phyloP scores from a whole-genome alignment of 2,797 vertebrate species.

The Paedocypris micromegethes region DNA sequence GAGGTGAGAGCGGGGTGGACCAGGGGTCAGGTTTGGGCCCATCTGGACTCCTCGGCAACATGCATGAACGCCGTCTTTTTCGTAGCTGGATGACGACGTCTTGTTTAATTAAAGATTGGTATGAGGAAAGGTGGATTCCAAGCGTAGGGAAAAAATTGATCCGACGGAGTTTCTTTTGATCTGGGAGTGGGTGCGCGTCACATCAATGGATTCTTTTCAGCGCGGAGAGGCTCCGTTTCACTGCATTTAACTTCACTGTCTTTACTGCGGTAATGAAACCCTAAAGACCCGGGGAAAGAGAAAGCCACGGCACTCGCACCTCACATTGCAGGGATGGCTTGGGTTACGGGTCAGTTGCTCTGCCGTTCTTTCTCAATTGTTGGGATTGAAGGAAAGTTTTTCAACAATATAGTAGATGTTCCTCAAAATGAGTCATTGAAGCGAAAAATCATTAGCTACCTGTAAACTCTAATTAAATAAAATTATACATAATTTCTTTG shows the following conservation, averaged over 20 bases:
- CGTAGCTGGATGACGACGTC: conserved; percentile 42
- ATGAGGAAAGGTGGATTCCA: conserved; percentile 39
- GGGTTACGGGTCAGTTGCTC: conserved; percentile 4
- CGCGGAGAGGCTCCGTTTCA: conserved; percentile 40
- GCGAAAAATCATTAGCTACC: no score
- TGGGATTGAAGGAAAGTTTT: background rate
- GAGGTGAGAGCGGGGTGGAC: background rate
- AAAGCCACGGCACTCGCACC: background rate
- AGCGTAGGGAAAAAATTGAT: conserved; percentile 23
- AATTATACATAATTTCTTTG: no score
- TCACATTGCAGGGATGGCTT: conserved; percentile 8
- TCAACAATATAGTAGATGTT: background rate
- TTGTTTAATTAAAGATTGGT: conserved; percentile 49
- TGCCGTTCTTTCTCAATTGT: background rate
- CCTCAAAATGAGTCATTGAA: background rate
- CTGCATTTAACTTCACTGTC: conserved; percentile 29
- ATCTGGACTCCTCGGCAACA: conserved; percentile 34
- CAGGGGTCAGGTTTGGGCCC: conserved; percentile 31
- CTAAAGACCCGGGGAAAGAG: conserved; percentile 26
- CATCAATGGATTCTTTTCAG: conserved; percentile 46
- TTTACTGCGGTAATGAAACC: conserved; percentile 37
- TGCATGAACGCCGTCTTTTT: conserved; percentile 35
- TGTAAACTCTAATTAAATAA: no score
- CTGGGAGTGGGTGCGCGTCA: conserved; percentile 31
- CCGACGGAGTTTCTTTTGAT: conserved; percentile 45